Evolutionary conservation across 1,140 invertebrate genomes (phyloP).

Genomic region (Aplysia californica): DNA sequence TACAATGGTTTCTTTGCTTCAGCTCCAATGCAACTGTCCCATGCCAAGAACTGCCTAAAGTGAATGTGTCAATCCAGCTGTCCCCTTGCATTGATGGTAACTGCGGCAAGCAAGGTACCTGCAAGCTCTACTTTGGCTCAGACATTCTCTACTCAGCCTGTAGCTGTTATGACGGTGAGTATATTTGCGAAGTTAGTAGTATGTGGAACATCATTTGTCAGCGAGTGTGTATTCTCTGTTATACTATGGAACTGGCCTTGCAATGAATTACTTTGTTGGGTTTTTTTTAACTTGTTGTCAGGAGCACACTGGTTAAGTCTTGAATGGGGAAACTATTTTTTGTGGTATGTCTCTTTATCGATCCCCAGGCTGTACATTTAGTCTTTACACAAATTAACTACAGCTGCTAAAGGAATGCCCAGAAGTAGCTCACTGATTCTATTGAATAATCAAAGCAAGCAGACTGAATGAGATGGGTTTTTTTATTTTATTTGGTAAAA

Average conservation of each 20-base stretch:
- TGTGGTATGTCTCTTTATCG: too few species aligned
- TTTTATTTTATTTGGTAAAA: too few species aligned
- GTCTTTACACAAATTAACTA: too few species aligned
- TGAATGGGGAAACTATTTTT: neutral
- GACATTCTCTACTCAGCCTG: slow-evolving; percentile 17
- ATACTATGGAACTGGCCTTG: too few species aligned
- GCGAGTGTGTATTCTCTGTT: neutral
- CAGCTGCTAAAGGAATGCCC: too few species aligned
- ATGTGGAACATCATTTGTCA: neutral
- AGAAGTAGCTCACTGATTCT: too few species aligned
- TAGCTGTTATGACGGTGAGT: slow-evolving; percentile 13
- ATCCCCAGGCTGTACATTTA: too few species aligned
- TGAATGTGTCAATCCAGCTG: slow-evolving; percentile 9
- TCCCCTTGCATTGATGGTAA: slow-evolving; percentile 22
- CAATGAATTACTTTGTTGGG: neutral
- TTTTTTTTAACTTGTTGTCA: neutral
- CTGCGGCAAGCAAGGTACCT: slow-evolving; percentile 3
- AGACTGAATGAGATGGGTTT: too few species aligned
- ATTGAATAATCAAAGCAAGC: too few species aligned
- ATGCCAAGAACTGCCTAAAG: neutral
- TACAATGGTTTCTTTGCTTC: too few species aligned
- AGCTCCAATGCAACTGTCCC: too few species aligned
- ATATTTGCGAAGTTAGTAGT: neutral
- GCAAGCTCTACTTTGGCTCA: slow-evolving; percentile 16
- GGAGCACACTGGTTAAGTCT: neutral